Evolutionary conservation across 2,888 invertebrate species (phyloP), one percentile per base, ranked within the genome.

Genomic region (Noctua comes): DNA sequence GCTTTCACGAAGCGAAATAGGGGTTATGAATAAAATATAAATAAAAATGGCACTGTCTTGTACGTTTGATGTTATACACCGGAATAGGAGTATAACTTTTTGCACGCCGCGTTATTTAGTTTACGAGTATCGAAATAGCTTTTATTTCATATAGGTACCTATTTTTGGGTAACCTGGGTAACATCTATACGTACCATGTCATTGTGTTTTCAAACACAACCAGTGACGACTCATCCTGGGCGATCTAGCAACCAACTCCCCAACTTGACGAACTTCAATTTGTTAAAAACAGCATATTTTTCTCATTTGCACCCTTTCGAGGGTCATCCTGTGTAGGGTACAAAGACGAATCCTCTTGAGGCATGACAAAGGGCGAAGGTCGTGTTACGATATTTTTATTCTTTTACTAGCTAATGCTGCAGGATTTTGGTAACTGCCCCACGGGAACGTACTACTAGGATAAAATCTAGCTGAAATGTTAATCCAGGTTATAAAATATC

Each of bases 1-100:
- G 65, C 27, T 54, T 46, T 36, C 65, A 57, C 18, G 18, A 76
- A 57, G 31, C 31, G n/a, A 77, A 66, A 54, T 65, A 27, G 64
- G n/a, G 43, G 16, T 76, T 76, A 57, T 27, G 76, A 77, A 65
- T 77, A 46, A 76, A 66, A 66, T 76, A 76, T 65, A 65, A 46
- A 66, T 77, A 48, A 13, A 66, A 54, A 66, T 46, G 54, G 16
- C 16, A 43, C 43, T 27, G 43, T 31, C 43, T 76, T 43, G 31
- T 76, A 43, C 43, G n/a, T 65, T 75, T 46, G 46, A 13, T n/a
- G 18, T 31, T 54, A 24, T 18, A 21, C 21, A 46, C 48, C 10
- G n/a, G 11, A 46, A 72, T 31, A 71, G 46, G 31, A 11, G 16
- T 46, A 21, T 48, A 21, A 43, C 5, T 57, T 24, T 70, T 18